Conservation (phyloP, 2,113 vertebrate genomes). For the Corythornis vintsioides region DNA sequence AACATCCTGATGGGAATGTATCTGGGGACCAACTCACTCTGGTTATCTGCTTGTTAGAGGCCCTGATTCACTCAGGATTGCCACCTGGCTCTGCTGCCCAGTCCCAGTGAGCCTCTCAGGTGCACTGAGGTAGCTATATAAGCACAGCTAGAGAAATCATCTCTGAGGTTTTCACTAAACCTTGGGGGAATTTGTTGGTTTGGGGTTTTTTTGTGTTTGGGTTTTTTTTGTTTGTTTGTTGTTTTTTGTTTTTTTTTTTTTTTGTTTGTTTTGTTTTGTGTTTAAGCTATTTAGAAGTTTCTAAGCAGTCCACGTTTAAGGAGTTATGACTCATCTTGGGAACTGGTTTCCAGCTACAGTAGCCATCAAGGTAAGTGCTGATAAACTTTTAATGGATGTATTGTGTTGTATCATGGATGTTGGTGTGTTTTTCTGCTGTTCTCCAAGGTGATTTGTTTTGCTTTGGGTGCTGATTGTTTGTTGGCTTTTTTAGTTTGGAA, state of each 20-base stretch:
- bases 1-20: background rate
- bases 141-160: rapidly evolving
- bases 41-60: background rate
- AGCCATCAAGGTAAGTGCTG: background rate
- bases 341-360: background rate
- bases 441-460: background rate
- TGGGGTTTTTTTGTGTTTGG: background rate
- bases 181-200: background rate
- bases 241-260: background rate
- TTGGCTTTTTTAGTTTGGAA: background rate
- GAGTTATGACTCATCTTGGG: rapidly evolving
- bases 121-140: rapidly evolving
- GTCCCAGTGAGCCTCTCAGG: background rate
- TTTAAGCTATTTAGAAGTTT: background rate
- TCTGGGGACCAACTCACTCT: background rate
- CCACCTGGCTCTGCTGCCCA: background rate
- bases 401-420: background rate
- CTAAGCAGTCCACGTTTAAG: rapidly evolving
- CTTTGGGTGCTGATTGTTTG: background rate
- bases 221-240: too few species aligned
- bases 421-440: background rate
- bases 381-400: rapidly evolving
- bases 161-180: too few species aligned
- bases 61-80: background rate
- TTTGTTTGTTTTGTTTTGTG: background rate